Evolutionary conservation across 2,888 invertebrate genomes (phyloP).

Genomic region (Aporophyla lueneburgensis): DNA sequence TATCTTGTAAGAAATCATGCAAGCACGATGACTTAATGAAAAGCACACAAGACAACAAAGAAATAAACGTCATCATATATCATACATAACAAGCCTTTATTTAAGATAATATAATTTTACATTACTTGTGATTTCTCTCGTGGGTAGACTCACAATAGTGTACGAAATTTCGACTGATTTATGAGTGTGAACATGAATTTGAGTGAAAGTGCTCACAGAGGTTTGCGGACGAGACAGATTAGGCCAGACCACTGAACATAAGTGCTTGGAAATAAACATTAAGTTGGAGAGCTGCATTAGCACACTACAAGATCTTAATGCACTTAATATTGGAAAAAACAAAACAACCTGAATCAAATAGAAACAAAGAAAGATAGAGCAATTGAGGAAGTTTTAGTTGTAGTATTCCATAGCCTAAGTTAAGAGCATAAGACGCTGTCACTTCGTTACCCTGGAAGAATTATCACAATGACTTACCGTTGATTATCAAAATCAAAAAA

Average conservation of each 20-base stretch:
- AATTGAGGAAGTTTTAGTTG: background rate
- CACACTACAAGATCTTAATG: background rate
- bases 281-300: background rate
- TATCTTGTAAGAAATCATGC: slow-evolving; percentile 61
- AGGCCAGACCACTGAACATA: slow-evolving; percentile 10
- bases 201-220: slow-evolving; percentile 52
- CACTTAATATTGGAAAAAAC: background rate
- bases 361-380: background rate
- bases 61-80: slow-evolving; percentile 49
- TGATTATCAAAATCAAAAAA: too few species aligned
- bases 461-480: too few species aligned
- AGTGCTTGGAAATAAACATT: slow-evolving; percentile 1
- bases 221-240: slow-evolving; percentile 14
- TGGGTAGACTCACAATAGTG: slow-evolving; percentile 55
- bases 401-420: background rate
- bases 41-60: slow-evolving; percentile 58
- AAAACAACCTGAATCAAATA: background rate
- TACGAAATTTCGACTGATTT: slow-evolving; percentile 55
- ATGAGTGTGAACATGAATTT: slow-evolving; percentile 52
- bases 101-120: slow-evolving; percentile 47
- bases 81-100: slow-evolving; percentile 54
- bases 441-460: background rate
- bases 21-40: slow-evolving; percentile 58
- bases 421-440: background rate
- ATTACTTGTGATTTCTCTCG: slow-evolving; percentile 66